These are phyloP conservation scores for Rhynchonycteris naso DNA, from an alignment of 2,797 vertebrate species.

Conservation along the genomic window DNA sequence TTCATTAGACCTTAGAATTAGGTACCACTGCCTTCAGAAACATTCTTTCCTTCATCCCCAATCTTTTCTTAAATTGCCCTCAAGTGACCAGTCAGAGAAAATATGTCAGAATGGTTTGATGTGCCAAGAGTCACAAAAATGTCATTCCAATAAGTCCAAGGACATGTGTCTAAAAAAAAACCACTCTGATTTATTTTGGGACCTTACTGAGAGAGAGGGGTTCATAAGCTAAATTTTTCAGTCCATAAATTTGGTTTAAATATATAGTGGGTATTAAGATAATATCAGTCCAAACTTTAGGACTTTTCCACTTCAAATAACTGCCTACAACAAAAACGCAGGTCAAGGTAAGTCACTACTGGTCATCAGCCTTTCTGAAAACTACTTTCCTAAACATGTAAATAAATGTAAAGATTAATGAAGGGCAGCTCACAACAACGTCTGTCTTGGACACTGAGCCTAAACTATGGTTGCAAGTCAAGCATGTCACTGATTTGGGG, in stretches of 20 bases:
- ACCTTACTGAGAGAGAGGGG: background rate
- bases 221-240: slow-evolving; percentile 37
- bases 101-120: slow-evolving; percentile 53
- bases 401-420: background rate
- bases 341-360: background rate
- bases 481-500: background rate
- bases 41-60: background rate
- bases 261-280: slow-evolving; percentile 6
- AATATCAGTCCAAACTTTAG: slow-evolving; percentile 14
- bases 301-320: slow-evolving; percentile 24
- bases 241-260: slow-evolving; percentile 39
- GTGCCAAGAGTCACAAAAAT: slow-evolving; percentile 40
- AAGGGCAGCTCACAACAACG: background rate
- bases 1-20: slow-evolving; percentile 15
- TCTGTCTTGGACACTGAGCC: background rate
- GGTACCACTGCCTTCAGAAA: background rate
- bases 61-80: slow-evolving; percentile 19
- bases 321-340: background rate
- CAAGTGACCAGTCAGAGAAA: slow-evolving; percentile 55
- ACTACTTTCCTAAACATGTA: background rate
- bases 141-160: background rate
- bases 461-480: background rate
- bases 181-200: slow-evolving; percentile 50
- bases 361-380: background rate
- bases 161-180: background rate